Conservation (phyloP, 1,140 invertebrate species). For the Bathynomus jamesi region DNA sequence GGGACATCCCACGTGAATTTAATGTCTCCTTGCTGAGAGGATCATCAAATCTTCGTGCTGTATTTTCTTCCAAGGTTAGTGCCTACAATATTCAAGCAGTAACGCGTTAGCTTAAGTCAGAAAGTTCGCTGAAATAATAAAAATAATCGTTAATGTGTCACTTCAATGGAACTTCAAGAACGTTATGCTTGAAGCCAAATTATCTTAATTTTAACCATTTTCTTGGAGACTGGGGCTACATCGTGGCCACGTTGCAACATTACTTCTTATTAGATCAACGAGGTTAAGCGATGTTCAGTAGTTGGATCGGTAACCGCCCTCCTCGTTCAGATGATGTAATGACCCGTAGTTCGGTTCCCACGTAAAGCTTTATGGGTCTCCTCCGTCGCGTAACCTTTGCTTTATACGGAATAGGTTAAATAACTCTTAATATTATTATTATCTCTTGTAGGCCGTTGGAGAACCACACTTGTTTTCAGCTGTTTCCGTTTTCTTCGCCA, state of each 20-base stretch:
- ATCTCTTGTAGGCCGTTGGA: background rate
- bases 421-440: background rate
- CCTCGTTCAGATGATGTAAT: background rate
- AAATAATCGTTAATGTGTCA: no score
- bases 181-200: no score
- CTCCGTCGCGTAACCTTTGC: background rate
- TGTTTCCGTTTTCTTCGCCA: background rate
- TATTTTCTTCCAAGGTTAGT: slow-evolving; percentile 3
- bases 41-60: background rate
- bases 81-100: no score
- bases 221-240: no score
- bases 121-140: no score
- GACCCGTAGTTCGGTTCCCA: background rate
- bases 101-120: no score
- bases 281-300: background rate
- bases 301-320: background rate
- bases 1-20: background rate
- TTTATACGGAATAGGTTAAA: background rate
- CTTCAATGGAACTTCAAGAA: no score
- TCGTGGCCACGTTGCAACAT: background rate
- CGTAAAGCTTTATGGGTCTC: background rate
- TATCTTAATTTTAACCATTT: no score
- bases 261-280: background rate
- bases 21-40: slow-evolving; percentile 1
- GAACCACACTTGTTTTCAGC: background rate